phyloP scores from a whole-genome alignment of 2,888 invertebrate genomes.

The Stratiomys singularior region DNA sequence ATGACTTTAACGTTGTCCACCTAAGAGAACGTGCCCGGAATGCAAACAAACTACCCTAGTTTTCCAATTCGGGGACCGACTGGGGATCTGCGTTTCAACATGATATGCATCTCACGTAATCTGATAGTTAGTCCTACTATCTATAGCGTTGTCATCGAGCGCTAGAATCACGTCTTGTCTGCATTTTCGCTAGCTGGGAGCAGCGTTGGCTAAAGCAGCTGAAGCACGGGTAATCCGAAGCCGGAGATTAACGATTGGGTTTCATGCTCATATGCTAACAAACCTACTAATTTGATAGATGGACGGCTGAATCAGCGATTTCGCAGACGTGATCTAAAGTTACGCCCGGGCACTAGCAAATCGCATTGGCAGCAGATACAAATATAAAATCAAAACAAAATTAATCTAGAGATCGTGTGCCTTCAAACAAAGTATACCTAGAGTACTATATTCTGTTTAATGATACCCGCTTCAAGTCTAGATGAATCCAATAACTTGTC shows the following conservation, averaged over 20 bases:
- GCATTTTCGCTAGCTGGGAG: constrained; percentile 2
- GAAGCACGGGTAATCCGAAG: constrained; percentile 9
- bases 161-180: constrained; percentile 3
- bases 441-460: no score
- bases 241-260: constrained; percentile 25
- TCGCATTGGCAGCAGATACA: neutral
- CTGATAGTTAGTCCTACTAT: neutral
- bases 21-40: constrained; percentile 11
- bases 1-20: no score
- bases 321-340: neutral
- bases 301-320: constrained; percentile 10
- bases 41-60: constrained; percentile 22
- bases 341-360: no score
- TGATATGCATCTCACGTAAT: constrained; percentile 19
- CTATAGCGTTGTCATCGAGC: neutral
- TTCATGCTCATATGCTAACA: neutral
- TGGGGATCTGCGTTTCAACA: neutral
- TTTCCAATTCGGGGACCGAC: neutral
- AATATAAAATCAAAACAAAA: neutral
- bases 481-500: no score
- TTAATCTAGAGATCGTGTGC: no score
- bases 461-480: no score
- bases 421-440: no score
- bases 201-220: neutral
- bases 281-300: neutral